phyloP scores from a whole-genome alignment of 2,797 vertebrate species.

The Micropoecilia bifurca region DNA sequence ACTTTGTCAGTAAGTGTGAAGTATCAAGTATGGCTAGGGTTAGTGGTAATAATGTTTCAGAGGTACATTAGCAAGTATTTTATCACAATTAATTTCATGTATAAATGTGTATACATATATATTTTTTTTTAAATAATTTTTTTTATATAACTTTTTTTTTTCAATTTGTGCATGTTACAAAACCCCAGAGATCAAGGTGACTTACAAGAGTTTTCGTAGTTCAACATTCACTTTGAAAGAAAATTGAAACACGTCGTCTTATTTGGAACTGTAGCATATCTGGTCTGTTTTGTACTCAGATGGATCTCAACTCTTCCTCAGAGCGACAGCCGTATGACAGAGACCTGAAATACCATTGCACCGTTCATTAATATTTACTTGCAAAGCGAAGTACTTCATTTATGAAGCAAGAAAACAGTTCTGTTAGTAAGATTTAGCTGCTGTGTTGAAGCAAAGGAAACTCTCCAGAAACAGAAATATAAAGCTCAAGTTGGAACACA shows the following conservation, averaged over 20 bases:
- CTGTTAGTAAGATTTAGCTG: not conserved
- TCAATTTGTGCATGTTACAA: not conserved
- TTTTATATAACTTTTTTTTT: not conserved
- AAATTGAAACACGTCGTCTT: not conserved
- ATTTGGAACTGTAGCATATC: not conserved
- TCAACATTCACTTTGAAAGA: not conserved
- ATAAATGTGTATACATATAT: not conserved
- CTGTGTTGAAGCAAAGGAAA: not conserved
- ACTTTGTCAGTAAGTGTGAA: not conserved
- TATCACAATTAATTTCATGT: not conserved
- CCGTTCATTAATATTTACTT: not conserved
- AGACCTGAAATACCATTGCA: not conserved
- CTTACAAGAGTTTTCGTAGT: not conserved
- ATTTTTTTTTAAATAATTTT: too few species aligned
- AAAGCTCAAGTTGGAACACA: not conserved
- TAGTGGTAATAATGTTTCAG: not conserved
- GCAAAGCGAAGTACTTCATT: not conserved
- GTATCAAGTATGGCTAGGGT: not conserved
- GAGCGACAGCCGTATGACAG: not conserved
- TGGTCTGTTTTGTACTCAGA: not conserved
- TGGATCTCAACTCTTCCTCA: not conserved
- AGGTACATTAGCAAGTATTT: not conserved
- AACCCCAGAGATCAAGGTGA: not conserved
- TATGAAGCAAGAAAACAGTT: not conserved
- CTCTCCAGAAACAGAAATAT: not conserved